A percentile compares a stretch with the other conserved stretches of the same genome.
Evolutionary conservation across 2,113 vertebrate species (phyloP).

Genomic region (Corythornis vintsioides): DNA sequence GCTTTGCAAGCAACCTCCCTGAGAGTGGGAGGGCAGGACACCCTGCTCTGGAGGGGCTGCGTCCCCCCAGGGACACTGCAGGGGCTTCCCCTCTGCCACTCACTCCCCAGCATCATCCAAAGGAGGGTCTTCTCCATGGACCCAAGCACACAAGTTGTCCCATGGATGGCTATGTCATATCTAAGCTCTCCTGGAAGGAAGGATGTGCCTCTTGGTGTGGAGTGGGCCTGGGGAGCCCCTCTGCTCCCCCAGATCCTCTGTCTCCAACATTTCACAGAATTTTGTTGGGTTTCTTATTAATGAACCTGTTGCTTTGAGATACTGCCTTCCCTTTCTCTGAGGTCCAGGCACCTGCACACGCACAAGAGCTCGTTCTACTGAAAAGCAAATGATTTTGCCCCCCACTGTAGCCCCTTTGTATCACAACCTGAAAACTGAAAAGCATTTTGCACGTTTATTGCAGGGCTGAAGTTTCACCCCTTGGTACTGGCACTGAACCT

Average conservation of each 20-base stretch:
- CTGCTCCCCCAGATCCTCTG: neutral
- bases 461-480: neutral
- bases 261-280: neutral
- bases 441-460: neutral
- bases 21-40: neutral
- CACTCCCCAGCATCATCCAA: rapidly evolving
- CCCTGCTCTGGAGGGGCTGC: rapidly evolving
- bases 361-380: neutral
- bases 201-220: rapidly evolving
- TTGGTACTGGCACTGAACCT: neutral
- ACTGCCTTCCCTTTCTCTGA: neutral
- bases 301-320: neutral
- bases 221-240: neutral
- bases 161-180: rapidly evolving
- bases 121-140: neutral
- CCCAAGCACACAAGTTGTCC: rapidly evolving
- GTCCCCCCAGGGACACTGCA: rapidly evolving
- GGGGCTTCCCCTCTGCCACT: neutral
- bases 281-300: neutral
- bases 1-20: neutral
- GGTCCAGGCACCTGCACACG: neutral
- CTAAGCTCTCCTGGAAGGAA: neutral
- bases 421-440: neutral
- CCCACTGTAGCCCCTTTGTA: rapidly evolving
- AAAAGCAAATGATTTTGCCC: neutral